phyloP scores from a whole-genome alignment of 2,113 vertebrate genomes.

The Isurus oxyrinchus region DNA sequence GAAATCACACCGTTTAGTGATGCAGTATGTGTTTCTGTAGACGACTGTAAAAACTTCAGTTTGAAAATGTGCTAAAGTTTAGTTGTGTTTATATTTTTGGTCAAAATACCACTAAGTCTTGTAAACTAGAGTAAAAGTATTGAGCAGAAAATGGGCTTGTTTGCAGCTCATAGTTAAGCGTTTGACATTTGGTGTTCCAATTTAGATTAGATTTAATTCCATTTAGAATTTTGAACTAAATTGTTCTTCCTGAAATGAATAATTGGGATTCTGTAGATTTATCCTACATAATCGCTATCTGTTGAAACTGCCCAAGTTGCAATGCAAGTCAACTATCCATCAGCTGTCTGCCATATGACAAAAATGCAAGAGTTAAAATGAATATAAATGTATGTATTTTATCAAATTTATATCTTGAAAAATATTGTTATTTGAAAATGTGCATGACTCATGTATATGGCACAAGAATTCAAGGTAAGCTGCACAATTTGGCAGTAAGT shows the following conservation, averaged over 20 bases:
- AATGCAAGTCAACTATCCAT: not conserved
- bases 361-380: constrained; percentile 28
- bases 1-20: constrained; percentile 5
- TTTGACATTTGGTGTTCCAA: not conserved
- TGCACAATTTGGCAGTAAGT: constrained; percentile 28
- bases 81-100: not conserved
- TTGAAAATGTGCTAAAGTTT: constrained; percentile 1
- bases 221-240: not conserved
- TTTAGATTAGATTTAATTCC: constrained; percentile 8
- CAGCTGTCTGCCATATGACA: constrained; percentile 10
- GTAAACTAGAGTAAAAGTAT: not conserved
- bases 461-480: constrained; percentile 32
- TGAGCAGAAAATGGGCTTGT: not conserved
- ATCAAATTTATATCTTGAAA: constrained; percentile 33
- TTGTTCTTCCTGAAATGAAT: not conserved
- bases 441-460: constrained; percentile 29
- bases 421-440: constrained; percentile 35
- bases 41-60: not conserved
- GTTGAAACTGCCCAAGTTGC: not conserved
- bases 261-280: not conserved
- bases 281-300: not conserved
- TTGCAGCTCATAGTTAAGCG: not conserved
- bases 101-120: not conserved
- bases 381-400: constrained; percentile 36
- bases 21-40: not conserved